Evolutionary conservation across 2,888 invertebrate species (phyloP).

Genomic region (Cantharis lateralis): DNA sequence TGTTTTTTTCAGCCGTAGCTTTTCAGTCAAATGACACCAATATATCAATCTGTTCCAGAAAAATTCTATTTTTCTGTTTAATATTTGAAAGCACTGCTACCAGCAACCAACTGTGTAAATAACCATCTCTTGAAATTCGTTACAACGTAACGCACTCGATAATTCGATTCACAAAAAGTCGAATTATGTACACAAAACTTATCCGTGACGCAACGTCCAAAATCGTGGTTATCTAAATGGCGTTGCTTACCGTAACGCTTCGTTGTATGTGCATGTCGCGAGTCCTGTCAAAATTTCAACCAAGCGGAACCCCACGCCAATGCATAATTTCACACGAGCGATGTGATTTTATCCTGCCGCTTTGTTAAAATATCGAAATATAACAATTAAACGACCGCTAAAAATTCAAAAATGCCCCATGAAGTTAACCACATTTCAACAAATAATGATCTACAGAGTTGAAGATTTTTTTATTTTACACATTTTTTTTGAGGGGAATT

Average conservation of each 20-base stretch:
- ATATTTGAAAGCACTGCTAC: neutral
- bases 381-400: neutral
- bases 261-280: neutral
- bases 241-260: neutral
- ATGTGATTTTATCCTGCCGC: neutral
- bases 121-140: neutral
- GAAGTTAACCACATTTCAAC: neutral
- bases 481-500: no score
- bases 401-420: neutral
- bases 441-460: neutral
- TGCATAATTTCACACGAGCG: neutral
- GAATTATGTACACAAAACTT: neutral
- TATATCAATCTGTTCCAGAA: neutral
- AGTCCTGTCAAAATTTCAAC: neutral
- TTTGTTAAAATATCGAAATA: neutral
- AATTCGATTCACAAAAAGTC: neutral
- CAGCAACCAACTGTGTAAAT: neutral
- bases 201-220: neutral
- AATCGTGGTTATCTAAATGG: slow-evolving; percentile 2
- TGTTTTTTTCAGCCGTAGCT: neutral
- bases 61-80: neutral
- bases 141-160: neutral
- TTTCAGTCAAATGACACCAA: neutral
- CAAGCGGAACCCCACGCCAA: neutral
- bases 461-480: neutral